phyloP scores from a whole-genome alignment of 2,113 vertebrate genomes.

The Odocoileus virginianus region DNA sequence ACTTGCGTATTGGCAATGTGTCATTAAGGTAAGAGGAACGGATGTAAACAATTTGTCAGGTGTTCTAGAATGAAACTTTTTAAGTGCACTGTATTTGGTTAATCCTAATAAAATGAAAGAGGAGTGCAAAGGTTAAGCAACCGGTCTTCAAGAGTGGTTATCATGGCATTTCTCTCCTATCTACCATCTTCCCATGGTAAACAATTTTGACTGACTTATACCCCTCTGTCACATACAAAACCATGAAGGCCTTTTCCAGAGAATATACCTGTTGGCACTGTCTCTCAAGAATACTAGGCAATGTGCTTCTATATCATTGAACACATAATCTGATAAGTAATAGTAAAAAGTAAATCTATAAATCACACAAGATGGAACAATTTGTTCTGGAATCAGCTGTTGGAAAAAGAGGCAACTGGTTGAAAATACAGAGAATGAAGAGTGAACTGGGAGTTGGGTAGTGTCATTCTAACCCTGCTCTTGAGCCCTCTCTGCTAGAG shows the following conservation, averaged over 20 bases:
- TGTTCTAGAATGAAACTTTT: not conserved
- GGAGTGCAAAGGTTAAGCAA: conserved; percentile 33
- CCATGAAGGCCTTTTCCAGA: conserved; percentile 44
- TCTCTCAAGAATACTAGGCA: conserved; percentile 34
- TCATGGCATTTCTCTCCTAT: not conserved
- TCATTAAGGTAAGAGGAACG: conserved; percentile 20
- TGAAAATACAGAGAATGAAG: conserved; percentile 9
- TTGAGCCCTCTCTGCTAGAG: not conserved
- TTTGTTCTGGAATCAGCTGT: conserved; percentile 58
- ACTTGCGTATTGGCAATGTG: not conserved
- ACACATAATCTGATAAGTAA: conserved; percentile 30
- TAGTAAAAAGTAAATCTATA: conserved; percentile 50
- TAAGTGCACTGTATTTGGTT: conserved; percentile 10
- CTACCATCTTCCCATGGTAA: conserved; percentile 24
- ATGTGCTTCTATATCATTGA: conserved; percentile 57
- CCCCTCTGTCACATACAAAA: not conserved
- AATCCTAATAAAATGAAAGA: conserved; percentile 28
- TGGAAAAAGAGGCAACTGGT: conserved; percentile 36
- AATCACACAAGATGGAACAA: conserved; percentile 53
- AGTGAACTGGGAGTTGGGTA: not conserved
- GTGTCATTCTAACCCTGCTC: conserved; percentile 28
- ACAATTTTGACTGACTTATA: not conserved
- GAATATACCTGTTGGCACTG: not conserved
- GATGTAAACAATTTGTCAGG: not conserved
- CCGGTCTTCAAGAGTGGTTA: conserved; percentile 49